Percentiles rank a stretch among this genome's conserved stretches.
Evolutionary conservation across 2,113 vertebrate species (phyloP).

Genomic region (Microcebus griseorufus): DNA sequence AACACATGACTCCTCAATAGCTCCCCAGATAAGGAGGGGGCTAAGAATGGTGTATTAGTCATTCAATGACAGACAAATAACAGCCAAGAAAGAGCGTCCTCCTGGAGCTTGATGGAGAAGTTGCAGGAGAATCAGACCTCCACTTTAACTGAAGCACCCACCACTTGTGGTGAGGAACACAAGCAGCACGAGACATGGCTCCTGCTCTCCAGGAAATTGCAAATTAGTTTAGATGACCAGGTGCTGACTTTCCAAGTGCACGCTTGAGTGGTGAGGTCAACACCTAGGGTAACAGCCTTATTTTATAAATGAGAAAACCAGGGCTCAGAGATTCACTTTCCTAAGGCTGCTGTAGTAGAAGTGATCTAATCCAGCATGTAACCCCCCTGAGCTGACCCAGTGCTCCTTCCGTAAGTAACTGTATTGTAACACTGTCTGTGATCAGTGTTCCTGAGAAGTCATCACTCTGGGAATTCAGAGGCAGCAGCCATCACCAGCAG

Average conservation of each 20-base stretch:
- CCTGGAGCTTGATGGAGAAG: neutral
- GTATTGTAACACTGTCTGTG: neutral
- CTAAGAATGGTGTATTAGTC: neutral
- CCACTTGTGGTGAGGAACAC: neutral
- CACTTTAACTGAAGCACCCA: accelerated
- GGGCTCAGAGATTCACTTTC: neutral
- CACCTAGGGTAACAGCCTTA: too few relatives aligned
- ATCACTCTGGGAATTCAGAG: neutral
- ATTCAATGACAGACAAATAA: neutral
- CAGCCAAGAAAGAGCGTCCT: neutral
- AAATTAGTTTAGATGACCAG: neutral
- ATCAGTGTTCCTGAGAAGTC: neutral
- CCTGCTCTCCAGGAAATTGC: neutral
- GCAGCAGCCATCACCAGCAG: accelerated
- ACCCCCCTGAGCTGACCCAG: neutral
- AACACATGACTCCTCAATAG: neutral
- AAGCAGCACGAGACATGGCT: accelerated
- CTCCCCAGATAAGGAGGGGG: neutral
- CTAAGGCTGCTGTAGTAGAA: neutral
- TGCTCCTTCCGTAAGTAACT: neutral
- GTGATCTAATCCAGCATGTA: neutral
- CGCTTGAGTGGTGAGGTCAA: neutral
- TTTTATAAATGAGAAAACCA: neutral
- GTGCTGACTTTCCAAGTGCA: neutral
- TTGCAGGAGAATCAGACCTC: neutral